Base-by-base conservation (phyloP, 2,888 invertebrate species). In the Cataglyphis rosenhaueri region DNA sequence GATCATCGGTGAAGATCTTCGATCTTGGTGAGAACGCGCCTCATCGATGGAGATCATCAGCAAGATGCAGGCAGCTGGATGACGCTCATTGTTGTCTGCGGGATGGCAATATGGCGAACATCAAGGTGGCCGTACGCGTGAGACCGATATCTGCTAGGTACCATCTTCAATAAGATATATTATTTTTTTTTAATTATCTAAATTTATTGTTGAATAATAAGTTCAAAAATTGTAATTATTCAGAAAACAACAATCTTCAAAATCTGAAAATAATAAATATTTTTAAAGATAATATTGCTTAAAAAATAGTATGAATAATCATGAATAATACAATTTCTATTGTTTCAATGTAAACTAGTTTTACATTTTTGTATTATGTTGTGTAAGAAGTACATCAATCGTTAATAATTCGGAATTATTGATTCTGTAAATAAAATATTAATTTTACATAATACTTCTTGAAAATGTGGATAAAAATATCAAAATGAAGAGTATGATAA, bases 71-170 rank as follows among this genome's bases (percentile, higher is more conserved):
- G 25, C 62, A 52, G 25, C 25, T 74, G 65, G 78, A 79, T 86
- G 85, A 89, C 82, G 84, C 75, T 87, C 62, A 70, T 81, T 68
- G 65, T 82, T 79, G 71, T 83, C 57, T 76, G 78, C 76, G 84
- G 66, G 85, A 90, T 89, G 89, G 71, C 75, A 89, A 89, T 85
- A 96, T 96, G 96, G 95, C 96, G 57, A 96, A 96, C 88, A 96
- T 97, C 75, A 96, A 96, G 92, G 95, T 97, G 91, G 96, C 96
- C 25, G 95, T 97, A 74, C 95, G 96, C 89, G 95, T 96, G 41
- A 95, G 96, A 87, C 96, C 96, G 18, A 95, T 97, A 91, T 96
- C 96, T 32, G 95, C 96, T 87, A 96, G 96, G 96, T 48, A 35
- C 9, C 25, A 48, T 21, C 1, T n/a, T 48, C 3, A 18, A 71